These are phyloP conservation scores for Austrolebias charrua DNA, from an alignment of 2,797 vertebrate species.

Conservation along the genomic window DNA sequence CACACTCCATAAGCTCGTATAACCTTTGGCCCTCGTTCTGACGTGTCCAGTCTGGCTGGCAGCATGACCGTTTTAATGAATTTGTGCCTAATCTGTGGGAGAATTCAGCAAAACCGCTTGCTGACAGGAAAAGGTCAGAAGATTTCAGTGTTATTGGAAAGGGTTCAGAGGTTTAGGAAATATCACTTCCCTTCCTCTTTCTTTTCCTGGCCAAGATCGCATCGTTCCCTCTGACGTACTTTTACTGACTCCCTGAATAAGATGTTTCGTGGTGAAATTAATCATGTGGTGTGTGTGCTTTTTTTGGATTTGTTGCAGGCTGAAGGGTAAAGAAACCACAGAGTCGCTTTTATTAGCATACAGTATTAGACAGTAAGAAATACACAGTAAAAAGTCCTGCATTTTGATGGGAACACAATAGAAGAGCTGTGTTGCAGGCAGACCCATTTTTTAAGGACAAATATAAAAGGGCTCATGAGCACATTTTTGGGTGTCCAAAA, in stretches of 20 bases:
- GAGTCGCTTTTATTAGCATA: conserved; percentile 2
- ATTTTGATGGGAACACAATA: not conserved
- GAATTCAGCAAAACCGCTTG: conserved; percentile 56
- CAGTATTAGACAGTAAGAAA: not conserved
- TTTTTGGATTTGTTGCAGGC: not conserved
- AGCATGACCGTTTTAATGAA: conserved; percentile 71
- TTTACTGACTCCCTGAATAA: conserved; percentile 27
- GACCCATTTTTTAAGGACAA: not conserved
- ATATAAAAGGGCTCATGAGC: not conserved
- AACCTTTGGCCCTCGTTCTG: conserved; percentile 66
- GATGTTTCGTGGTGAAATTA: conserved; percentile 22
- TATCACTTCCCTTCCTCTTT: conserved; percentile 54
- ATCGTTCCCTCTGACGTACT: conserved; percentile 6
- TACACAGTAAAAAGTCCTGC: not conserved
- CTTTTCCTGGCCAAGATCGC: conserved; percentile 28
- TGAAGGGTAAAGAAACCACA: not conserved
- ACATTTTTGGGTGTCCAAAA: not conserved
- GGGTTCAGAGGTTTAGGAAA: conserved; percentile 71
- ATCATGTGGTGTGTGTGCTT: conserved; percentile 3
- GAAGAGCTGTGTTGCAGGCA: not conserved
- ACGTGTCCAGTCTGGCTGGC: conserved; percentile 54
- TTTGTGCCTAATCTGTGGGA: conserved; percentile 68
- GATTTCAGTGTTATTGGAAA: conserved; percentile 72
- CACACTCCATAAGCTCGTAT: conserved; percentile 70
- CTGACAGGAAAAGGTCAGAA: conserved; percentile 74